These are phyloP conservation scores for Frankliniella fusca DNA, from an alignment of 2,888 invertebrate genomes.

Conservation along the genomic window DNA sequence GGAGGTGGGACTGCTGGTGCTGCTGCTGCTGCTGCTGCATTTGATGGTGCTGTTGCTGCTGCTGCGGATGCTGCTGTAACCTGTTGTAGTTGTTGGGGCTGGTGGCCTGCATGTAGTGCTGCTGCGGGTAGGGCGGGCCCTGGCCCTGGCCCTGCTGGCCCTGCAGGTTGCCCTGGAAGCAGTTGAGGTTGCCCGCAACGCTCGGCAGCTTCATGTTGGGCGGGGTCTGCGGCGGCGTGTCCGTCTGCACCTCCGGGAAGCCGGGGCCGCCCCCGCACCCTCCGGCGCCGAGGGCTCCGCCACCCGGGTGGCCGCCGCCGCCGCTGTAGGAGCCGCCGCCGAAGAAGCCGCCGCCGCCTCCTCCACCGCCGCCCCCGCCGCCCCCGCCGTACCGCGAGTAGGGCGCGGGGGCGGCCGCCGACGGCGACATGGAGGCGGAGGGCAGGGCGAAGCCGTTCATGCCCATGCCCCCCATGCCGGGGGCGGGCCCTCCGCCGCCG, in stretches of 20 bases:
- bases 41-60: slow-evolving; percentile 44
- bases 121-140: slow-evolving; percentile 56
- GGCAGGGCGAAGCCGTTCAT: slow-evolving; percentile 57
- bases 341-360: slow-evolving; percentile 45
- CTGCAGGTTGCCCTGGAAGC: slow-evolving; percentile 46
- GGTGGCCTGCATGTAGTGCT: slow-evolving; percentile 50
- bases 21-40: slow-evolving; percentile 40
- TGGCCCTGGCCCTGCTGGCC: slow-evolving; percentile 49
- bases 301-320: slow-evolving; percentile 51
- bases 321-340: slow-evolving; percentile 61
- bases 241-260: slow-evolving; percentile 80
- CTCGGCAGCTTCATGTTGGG: slow-evolving; percentile 89
- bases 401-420: slow-evolving; percentile 47
- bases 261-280: slow-evolving; percentile 53
- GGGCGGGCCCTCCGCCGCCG: slow-evolving; percentile 50
- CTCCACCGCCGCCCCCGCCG: slow-evolving; percentile 41
- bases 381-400: slow-evolving; percentile 49
- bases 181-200: slow-evolving; percentile 63
- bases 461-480: slow-evolving; percentile 43
- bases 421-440: slow-evolving; percentile 48
- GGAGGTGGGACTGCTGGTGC: slow-evolving; percentile 17
- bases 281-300: slow-evolving; percentile 37
- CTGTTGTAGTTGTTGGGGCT: slow-evolving; percentile 53
- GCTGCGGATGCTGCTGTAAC: slow-evolving; percentile 46
- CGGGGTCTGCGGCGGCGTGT: slow-evolving; percentile 90